Percentiles rank a stretch among this genome's conserved stretches.
Evolutionary conservation across 2,113 vertebrate genomes (phyloP).

Genomic region (Paradisaea rubra): DNA sequence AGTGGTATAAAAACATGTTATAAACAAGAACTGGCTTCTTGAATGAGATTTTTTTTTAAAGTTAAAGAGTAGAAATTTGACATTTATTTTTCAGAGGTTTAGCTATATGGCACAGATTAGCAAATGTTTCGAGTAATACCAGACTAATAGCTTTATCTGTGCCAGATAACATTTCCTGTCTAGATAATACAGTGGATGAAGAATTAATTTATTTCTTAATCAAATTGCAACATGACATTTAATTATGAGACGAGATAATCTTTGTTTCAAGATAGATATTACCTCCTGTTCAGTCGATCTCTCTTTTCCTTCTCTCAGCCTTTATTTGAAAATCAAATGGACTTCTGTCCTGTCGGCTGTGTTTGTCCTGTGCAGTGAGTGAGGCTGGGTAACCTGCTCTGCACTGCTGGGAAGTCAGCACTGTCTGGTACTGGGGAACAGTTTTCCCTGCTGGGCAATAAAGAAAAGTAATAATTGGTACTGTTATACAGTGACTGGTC

Average conservation of each 20-base stretch:
- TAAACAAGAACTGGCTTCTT: conserved; percentile 31
- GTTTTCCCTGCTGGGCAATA: not conserved
- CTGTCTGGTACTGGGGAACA: not conserved
- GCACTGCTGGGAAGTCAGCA: not conserved
- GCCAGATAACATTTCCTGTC: not conserved
- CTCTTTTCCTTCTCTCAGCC: not conserved
- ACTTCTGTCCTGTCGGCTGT: not conserved
- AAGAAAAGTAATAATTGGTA: not conserved
- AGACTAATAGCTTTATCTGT: conserved; percentile 21
- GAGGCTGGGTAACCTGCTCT: not conserved
- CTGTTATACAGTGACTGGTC: not conserved
- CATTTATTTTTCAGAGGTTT: conserved; percentile 1
- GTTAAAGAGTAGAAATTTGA: not conserved
- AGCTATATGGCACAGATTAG: not conserved
- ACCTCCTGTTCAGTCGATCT: not conserved
- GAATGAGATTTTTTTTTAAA: not conserved
- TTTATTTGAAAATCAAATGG: not conserved
- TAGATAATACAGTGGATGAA: conserved; percentile 3
- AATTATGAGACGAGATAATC: not conserved
- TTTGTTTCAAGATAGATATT: not conserved
- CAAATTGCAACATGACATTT: not conserved
- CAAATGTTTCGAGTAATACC: conserved; percentile 13
- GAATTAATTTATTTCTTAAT: conserved; percentile 54
- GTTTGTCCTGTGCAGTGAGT: not conserved
- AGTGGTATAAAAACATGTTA: not conserved